phyloP scores from a whole-genome alignment of 2,888 invertebrate species.

The Subacronicta megacephala region DNA sequence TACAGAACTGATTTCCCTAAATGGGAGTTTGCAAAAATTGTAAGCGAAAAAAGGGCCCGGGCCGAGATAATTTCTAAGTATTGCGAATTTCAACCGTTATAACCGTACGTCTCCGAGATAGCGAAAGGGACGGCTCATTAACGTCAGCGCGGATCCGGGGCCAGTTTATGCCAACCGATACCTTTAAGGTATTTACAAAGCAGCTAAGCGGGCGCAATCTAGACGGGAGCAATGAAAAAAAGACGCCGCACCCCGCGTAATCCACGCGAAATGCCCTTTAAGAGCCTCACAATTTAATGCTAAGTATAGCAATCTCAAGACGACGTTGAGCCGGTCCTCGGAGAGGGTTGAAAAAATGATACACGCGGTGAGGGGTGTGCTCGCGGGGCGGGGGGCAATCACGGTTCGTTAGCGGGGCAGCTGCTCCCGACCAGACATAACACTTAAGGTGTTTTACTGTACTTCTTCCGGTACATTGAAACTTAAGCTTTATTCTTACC shows the following conservation, averaged over 20 bases:
- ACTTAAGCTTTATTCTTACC: constrained; percentile 60
- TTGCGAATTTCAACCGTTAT: constrained; percentile 73
- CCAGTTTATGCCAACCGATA: constrained; percentile 84
- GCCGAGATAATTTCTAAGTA: constrained; percentile 76
- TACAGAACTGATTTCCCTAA: constrained; percentile 72
- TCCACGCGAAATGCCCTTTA: constrained; percentile 82
- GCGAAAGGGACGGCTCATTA: constrained; percentile 85
- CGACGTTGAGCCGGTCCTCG: constrained; percentile 73
- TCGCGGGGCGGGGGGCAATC: constrained; percentile 69
- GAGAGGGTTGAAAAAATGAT: constrained; percentile 86
- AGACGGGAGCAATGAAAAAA: constrained; percentile 78
- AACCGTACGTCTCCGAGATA: constrained; percentile 85
- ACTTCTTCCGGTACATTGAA: constrained; percentile 63
- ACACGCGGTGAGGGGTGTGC: constrained; percentile 62
- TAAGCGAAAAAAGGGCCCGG: constrained; percentile 65
- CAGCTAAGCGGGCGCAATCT: constrained; percentile 80
- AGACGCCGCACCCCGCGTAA: constrained; percentile 73
- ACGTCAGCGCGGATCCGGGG: constrained; percentile 81
- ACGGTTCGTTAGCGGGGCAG: constrained; percentile 83
- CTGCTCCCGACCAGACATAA: constrained; percentile 76
- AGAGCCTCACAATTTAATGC: constrained; percentile 86
- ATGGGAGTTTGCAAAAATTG: constrained; percentile 70
- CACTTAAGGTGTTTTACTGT: constrained; percentile 78
- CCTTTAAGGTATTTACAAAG: constrained; percentile 87
- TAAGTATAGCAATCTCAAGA: constrained; percentile 87